These are phyloP conservation scores for Hylyphantes graminicola DNA, from an alignment of 1,140 invertebrate genomes.

Conservation along the genomic window DNA sequence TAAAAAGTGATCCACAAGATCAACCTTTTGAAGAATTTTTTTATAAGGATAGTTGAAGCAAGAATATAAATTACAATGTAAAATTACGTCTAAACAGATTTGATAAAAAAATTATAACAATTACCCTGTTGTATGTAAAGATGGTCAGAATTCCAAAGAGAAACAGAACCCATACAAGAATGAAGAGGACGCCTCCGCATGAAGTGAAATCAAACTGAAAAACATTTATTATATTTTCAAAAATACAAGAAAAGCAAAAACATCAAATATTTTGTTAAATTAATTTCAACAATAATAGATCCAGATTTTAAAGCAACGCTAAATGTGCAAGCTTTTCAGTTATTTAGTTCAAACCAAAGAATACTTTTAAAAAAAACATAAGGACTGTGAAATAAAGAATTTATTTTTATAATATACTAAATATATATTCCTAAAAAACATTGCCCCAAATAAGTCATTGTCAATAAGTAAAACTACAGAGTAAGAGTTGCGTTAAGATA, in stretches of 20 bases:
- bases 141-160: constrained; percentile 70
- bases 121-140: constrained; percentile 49
- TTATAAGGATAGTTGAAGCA: not conserved
- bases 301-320: not conserved
- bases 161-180: constrained; percentile 70
- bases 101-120: not conserved
- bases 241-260: not conserved
- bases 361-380: too few species aligned
- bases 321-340: too few species aligned
- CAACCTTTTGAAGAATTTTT: not conserved
- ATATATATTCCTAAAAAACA: too few species aligned
- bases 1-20: not conserved
- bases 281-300: not conserved
- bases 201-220: constrained; percentile 75
- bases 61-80: not conserved
- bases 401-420: too few species aligned
- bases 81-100: not conserved
- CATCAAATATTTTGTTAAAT: not conserved
- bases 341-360: too few species aligned
- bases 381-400: too few species aligned
- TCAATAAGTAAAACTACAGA: too few species aligned
- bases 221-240: constrained; percentile 3
- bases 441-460: too few species aligned
- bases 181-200: constrained; percentile 71
- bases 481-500: too few species aligned